A percentile compares a stretch with the other conserved stretches of the same genome.
These are phyloP conservation scores for Drosophila subpulchrella DNA, from an alignment of 1,140 invertebrate genomes.

Conservation along the genomic window DNA sequence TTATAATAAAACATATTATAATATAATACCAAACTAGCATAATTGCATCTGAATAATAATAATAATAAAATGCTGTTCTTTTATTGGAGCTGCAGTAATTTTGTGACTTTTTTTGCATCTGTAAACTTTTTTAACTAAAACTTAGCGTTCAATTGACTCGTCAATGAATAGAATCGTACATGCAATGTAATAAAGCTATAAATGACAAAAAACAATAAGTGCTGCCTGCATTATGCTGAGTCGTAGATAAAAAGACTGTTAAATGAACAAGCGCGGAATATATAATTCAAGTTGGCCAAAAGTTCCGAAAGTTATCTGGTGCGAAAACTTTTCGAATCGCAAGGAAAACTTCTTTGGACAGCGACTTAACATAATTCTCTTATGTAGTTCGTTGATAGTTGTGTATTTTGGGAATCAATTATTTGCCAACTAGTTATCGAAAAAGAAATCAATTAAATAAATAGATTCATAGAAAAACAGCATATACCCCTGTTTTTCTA, in stretches of 20 bases:
- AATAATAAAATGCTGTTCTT: no score
- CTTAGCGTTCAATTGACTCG: no score
- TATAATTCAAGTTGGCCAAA: slow-evolving; percentile 16
- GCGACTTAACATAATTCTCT: background rate
- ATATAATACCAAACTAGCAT: no score
- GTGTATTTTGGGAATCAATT: slow-evolving; percentile 6
- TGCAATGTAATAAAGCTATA: no score
- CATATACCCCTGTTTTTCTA: no score
- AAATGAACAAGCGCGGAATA: slow-evolving; percentile 8
- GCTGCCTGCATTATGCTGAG: background rate
- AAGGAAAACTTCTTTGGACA: slow-evolving; percentile 6
- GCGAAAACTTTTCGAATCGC: slow-evolving; percentile 17
- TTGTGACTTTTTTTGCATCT: no score
- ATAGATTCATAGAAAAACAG: background rate
- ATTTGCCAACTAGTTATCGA: background rate
- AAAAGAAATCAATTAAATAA: background rate
- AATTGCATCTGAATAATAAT: no score
- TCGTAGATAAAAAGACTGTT: slow-evolving; percentile 14
- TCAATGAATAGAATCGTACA: no score
- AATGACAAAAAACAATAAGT: background rate
- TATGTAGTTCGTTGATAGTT: slow-evolving; percentile 8
- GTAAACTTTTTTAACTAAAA: no score
- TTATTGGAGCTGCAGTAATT: no score
- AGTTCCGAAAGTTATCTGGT: slow-evolving; percentile 22
- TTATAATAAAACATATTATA: no score